These are phyloP conservation scores for Rafetus swinhoei DNA, from an alignment of 2,113 vertebrate species.

Conservation along the genomic window DNA sequence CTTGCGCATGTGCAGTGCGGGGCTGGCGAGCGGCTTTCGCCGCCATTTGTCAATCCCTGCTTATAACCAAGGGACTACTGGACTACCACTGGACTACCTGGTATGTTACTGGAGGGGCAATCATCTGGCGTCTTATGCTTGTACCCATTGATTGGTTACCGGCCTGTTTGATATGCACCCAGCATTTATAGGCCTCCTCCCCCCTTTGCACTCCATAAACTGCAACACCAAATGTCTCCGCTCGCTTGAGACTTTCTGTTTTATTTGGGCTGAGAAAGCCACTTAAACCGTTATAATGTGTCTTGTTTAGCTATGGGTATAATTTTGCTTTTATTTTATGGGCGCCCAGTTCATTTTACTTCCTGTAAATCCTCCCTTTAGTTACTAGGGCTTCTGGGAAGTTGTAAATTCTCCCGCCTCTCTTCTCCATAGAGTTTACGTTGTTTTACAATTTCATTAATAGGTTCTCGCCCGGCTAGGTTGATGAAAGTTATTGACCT, in stretches of 20 bases:
- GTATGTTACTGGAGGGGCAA: neutral
- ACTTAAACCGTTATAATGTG: slow-evolving; percentile 71
- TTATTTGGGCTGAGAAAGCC: slow-evolving; percentile 64
- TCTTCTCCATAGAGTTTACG: slow-evolving; percentile 70
- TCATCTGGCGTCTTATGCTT: neutral
- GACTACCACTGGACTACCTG: fast-evolving
- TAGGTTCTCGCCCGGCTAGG: slow-evolving; percentile 71
- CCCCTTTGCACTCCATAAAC: slow-evolving; percentile 61
- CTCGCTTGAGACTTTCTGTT: slow-evolving; percentile 52
- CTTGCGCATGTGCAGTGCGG: too few relatives aligned
- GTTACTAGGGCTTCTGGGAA: slow-evolving; percentile 78
- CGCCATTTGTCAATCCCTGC: too few relatives aligned
- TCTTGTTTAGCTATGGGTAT: slow-evolving; percentile 73
- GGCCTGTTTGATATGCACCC: slow-evolving; percentile 28
- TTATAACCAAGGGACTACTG: too few relatives aligned
- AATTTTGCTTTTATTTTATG: slow-evolving; percentile 76
- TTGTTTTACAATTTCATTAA: slow-evolving; percentile 79
- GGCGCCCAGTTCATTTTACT: slow-evolving; percentile 71
- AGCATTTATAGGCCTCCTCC: slow-evolving; percentile 51
- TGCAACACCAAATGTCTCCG: neutral
- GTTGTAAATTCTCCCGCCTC: slow-evolving; percentile 73
- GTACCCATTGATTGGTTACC: slow-evolving; percentile 27
- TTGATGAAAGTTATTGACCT: slow-evolving; percentile 81
- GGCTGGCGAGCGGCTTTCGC: too few relatives aligned
- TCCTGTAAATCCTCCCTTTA: slow-evolving; percentile 78